Conservation (phyloP, 2,888 invertebrate species). For the Synergus laeviventris region DNA sequence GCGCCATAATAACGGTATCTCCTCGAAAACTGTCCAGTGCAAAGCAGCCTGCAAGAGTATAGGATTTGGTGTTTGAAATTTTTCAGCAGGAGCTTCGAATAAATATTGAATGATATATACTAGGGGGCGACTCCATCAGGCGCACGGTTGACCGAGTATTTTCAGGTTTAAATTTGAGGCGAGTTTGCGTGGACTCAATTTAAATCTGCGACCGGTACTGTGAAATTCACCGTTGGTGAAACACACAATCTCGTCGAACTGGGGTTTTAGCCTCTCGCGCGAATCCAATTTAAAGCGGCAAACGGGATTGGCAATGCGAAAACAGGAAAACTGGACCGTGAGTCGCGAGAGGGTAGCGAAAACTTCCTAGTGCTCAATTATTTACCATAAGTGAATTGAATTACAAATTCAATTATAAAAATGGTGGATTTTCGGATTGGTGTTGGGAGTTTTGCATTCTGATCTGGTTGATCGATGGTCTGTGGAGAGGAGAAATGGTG, state of each 20-base stretch:
- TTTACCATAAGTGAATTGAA: slow-evolving; percentile 57
- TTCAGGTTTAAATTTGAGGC: slow-evolving; percentile 70
- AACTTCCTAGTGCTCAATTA: slow-evolving; percentile 54
- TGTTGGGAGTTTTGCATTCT: neutral
- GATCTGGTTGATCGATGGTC: slow-evolving; percentile 9
- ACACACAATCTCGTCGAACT: slow-evolving; percentile 68
- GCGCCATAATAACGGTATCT: slow-evolving; percentile 71
- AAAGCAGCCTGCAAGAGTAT: slow-evolving; percentile 45
- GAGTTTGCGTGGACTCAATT: slow-evolving; percentile 65
- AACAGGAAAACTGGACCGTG: slow-evolving; percentile 48
- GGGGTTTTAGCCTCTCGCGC: slow-evolving; percentile 62
- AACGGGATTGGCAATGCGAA: slow-evolving; percentile 58
- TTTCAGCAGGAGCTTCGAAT: slow-evolving; percentile 63
- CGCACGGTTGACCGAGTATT: slow-evolving; percentile 61
- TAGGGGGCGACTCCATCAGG: slow-evolving; percentile 59
- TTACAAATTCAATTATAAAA: slow-evolving; percentile 55
- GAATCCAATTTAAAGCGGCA: slow-evolving; percentile 68
- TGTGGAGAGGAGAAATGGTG: slow-evolving; percentile 15
- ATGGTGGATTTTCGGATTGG: slow-evolving; percentile 3
- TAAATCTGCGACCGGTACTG: slow-evolving; percentile 67
- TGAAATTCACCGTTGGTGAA: slow-evolving; percentile 70
- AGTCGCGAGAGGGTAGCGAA: slow-evolving; percentile 45
- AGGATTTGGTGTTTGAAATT: slow-evolving; percentile 60
- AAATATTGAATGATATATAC: slow-evolving; percentile 68
- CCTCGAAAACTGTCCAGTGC: slow-evolving; percentile 63